Conservation (phyloP, 2,888 invertebrate genomes). For the Neoascia interrupta region DNA sequence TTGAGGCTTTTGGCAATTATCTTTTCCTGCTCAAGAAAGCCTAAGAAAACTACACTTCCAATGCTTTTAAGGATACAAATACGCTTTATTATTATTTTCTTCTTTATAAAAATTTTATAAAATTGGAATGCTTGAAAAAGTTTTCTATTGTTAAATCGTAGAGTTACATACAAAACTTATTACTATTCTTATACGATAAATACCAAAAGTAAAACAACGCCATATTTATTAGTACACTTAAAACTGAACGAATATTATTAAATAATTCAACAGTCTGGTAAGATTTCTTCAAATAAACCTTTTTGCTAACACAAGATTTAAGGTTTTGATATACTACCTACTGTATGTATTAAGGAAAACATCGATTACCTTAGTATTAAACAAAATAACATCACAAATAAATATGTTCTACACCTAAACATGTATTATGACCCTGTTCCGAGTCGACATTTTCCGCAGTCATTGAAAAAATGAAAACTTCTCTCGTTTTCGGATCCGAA, state of each 20-base stretch:
- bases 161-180: background rate
- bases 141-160: background rate
- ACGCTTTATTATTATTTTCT: constrained; percentile 35
- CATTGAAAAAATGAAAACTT: no score
- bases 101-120: constrained; percentile 41
- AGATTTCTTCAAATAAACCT: no score
- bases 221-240: background rate
- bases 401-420: background rate
- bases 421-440: no score
- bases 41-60: background rate
- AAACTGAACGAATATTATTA: constrained; percentile 8
- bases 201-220: constrained; percentile 20
- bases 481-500: no score
- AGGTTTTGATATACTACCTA: no score
- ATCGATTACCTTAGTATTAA: no score
- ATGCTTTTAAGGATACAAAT: constrained; percentile 11
- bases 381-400: constrained; percentile 27
- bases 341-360: no score
- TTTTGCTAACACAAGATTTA: no score
- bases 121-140: background rate
- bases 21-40: background rate
- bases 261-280: no score
- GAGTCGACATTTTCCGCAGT: no score
- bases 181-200: background rate
- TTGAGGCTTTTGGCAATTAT: background rate